phyloP scores from a whole-genome alignment of 2,113 vertebrate genomes.

The Lamprotornis superbus region DNA sequence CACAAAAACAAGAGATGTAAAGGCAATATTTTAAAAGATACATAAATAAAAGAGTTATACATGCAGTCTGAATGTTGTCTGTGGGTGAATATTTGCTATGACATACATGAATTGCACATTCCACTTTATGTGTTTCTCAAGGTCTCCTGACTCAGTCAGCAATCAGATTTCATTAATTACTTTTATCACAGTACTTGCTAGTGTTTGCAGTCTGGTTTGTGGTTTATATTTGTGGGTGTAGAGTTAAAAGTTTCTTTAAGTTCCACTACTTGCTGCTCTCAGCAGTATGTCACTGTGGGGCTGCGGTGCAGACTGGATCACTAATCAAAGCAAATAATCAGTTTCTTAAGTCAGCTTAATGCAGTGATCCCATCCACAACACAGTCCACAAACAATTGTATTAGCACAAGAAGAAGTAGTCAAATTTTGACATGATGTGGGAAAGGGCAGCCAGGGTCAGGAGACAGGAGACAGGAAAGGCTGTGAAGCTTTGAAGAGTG shows the following conservation, averaged over 20 bases:
- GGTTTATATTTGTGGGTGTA: neutral
- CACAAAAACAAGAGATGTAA: neutral
- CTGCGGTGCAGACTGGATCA: neutral
- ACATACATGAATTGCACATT: rapidly evolving
- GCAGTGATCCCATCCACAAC: neutral
- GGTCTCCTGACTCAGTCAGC: neutral
- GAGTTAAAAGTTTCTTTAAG: neutral
- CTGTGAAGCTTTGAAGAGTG: neutral
- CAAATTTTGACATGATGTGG: neutral
- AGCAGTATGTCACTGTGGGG: rapidly evolving
- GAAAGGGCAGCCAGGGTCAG: neutral
- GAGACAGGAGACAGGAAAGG: neutral
- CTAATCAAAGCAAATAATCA: neutral
- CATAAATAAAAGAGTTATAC: neutral
- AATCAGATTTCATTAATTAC: neutral
- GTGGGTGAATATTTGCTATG: neutral
- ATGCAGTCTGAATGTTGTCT: neutral
- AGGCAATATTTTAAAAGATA: neutral
- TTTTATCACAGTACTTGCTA: neutral
- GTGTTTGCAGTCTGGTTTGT: neutral
- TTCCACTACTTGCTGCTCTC: neutral
- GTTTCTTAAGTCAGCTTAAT: neutral
- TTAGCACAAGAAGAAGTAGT: neutral
- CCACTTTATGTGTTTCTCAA: neutral
- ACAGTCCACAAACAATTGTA: neutral